These are phyloP conservation scores for Pammene aurita DNA, from an alignment of 2,888 invertebrate genomes.

Conservation along the genomic window DNA sequence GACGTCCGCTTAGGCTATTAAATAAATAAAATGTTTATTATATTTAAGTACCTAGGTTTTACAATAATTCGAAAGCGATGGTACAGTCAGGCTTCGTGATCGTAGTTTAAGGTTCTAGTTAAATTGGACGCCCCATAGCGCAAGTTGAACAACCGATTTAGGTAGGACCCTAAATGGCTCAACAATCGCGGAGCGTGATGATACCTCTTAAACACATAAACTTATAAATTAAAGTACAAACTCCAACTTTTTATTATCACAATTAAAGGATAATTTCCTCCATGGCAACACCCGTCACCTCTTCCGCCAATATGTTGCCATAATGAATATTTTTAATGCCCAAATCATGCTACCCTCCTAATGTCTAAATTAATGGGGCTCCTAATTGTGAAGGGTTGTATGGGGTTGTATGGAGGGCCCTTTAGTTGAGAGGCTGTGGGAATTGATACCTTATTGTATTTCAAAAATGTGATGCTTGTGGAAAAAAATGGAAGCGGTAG, in stretches of 20 bases:
- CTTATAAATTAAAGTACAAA: too few species aligned
- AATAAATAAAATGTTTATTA: too few species aligned
- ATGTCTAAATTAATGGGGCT: conserved; percentile 15
- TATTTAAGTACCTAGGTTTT: too few species aligned
- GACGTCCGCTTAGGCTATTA: too few species aligned
- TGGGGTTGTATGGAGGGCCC: neutral
- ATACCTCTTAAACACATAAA: too few species aligned
- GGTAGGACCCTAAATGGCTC: too few species aligned
- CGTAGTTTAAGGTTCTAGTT: too few species aligned
- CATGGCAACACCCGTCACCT: conserved; percentile 7
- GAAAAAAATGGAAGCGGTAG: conserved; percentile 8
- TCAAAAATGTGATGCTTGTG: neutral
- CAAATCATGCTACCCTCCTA: conserved; percentile 27
- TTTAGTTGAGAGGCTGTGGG: conserved; percentile 21
- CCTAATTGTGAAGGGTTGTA: conserved; percentile 25
- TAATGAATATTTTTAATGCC: conserved; percentile 31
- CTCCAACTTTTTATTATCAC: neutral
- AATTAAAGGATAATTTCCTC: conserved; percentile 4
- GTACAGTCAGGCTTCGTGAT: too few species aligned
- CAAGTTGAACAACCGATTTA: too few species aligned
- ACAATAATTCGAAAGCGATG: too few species aligned
- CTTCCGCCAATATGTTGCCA: conserved; percentile 23
- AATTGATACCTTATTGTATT: conserved; percentile 36
- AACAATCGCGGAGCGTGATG: too few species aligned
- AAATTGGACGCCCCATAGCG: too few species aligned